Base-by-base conservation (phyloP, 2,888 invertebrate species). In the Syrista parreyssii region DNA sequence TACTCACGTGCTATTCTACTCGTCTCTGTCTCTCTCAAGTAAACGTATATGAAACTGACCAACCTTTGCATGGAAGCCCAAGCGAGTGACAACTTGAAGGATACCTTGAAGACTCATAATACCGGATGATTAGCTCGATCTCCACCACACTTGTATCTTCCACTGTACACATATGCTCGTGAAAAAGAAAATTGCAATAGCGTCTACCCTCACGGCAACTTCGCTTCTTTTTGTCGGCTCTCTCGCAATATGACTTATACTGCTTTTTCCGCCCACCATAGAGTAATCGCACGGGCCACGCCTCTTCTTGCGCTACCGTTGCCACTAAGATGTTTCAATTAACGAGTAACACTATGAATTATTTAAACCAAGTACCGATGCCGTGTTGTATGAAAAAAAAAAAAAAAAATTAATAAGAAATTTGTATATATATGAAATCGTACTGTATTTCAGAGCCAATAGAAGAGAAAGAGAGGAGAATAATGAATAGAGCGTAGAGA, bases 261-360 rank as follows among this genome's bases (percentile, higher is more conserved):
- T 78, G 82, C 81, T 78, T 80, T 84, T 84, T 80, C 84, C 79
- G 82, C 83, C 80, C 82, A 82, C 82, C 75, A 81, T 80, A 79
- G 81, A 85, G 81, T 84, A 83, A 85, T 85, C 81, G 78, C 82
- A 78, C 75, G 68, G 68, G 81, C 80, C 85, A 86, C 85, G 85
- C 84, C 85, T 82, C 78, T 30, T 79, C 78, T 68, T 79, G 76
- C 55, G 79, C 83, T 83, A 85, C 80, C 81, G 83, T 69, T 78
- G 73, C 40, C 77, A 77, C 69, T 75, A 80, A 79, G 84, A 89
- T 85, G 81, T 88, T 88, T 88, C 86, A 89, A 88, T 89, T 86
- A 88, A 85, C 82, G 79, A 82, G 85, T 84, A 84, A 84, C 80
- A 23, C 55, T 55, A 55, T 55, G 55, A 55, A 55, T 55, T 55